phyloP scores from a whole-genome alignment of 2,113 vertebrate species.

The Elaphurus davidianus region DNA sequence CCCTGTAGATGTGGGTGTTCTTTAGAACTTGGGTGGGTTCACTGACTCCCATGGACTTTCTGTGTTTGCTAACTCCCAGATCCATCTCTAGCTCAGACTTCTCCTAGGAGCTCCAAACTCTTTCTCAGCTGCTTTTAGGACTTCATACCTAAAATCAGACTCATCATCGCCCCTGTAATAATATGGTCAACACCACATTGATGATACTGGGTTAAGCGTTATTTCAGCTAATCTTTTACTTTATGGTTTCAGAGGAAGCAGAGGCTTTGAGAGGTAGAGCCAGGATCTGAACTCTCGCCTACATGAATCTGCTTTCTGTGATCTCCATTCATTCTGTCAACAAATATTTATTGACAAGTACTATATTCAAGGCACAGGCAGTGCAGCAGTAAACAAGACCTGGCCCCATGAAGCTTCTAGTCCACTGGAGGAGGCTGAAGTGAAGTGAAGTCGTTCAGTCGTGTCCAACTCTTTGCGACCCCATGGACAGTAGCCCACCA shows the following conservation, averaged over 20 bases:
- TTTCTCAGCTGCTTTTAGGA: not conserved
- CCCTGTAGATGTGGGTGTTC: not conserved
- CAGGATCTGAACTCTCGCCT: not conserved
- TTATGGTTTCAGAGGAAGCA: not conserved
- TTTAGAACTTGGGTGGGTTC: not conserved
- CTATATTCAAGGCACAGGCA: not conserved
- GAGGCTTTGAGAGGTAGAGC: not conserved
- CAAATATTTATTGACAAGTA: not conserved
- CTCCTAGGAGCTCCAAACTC: not conserved
- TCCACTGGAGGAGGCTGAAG: not conserved
- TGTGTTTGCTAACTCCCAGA: not conserved
- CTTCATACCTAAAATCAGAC: not conserved
- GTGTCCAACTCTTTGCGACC: no score
- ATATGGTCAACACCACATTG: not conserved
- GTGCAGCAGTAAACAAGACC: not conserved
- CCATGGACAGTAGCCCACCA: no score
- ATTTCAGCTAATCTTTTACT: not conserved
- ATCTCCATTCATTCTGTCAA: slow-evolving; percentile 6
- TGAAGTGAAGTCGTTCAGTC: no score
- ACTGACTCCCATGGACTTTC: not conserved
- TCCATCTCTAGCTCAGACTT: not conserved
- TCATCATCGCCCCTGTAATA: not conserved
- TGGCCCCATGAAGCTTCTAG: not conserved
- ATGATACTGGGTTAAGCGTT: not conserved
- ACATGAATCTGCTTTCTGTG: not conserved